phyloP scores from a whole-genome alignment of 1,140 invertebrate genomes.

The Zaprionus nigranus region DNA sequence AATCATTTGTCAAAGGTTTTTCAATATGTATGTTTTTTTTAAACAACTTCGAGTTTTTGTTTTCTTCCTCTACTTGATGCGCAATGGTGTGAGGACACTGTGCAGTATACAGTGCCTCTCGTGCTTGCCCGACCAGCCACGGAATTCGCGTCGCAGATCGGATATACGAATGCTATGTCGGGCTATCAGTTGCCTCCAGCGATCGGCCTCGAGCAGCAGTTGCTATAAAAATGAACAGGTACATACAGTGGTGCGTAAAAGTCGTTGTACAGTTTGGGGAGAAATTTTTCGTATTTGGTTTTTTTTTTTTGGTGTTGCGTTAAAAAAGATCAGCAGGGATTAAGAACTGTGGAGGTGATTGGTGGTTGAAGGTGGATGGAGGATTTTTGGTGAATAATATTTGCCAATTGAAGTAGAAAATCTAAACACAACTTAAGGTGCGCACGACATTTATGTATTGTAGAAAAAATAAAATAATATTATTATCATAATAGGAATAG shows the following conservation, averaged over 20 bases:
- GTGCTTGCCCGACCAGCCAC: conserved; percentile 83
- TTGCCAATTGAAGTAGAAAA: conserved; percentile 58
- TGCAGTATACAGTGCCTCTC: conserved; percentile 83
- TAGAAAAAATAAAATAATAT: not conserved
- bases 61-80: conserved; percentile 67
- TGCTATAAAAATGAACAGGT: conserved; percentile 75
- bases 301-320: conserved; percentile 81
- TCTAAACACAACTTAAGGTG: conserved; percentile 68
- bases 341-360: conserved; percentile 13
- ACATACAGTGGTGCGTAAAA: conserved; percentile 67
- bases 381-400: conserved; percentile 23
- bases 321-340: conserved; percentile 61
- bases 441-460: conserved; percentile 48
- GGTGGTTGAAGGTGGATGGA: conserved; percentile 1
- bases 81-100: conserved; percentile 80
- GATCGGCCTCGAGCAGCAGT: conserved; percentile 82
- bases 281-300: conserved; percentile 41
- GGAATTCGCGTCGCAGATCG: conserved; percentile 81
- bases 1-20: conserved; percentile 51
- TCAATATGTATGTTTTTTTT: not conserved
- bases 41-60: conserved; percentile 61
- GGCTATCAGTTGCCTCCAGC: conserved; percentile 78
- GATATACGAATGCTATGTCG: conserved; percentile 75
- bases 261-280: conserved; percentile 42
- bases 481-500: conserved; percentile 26